Evolutionary conservation across 2,113 vertebrate species (phyloP).

Genomic region (Otis tarda): DNA sequence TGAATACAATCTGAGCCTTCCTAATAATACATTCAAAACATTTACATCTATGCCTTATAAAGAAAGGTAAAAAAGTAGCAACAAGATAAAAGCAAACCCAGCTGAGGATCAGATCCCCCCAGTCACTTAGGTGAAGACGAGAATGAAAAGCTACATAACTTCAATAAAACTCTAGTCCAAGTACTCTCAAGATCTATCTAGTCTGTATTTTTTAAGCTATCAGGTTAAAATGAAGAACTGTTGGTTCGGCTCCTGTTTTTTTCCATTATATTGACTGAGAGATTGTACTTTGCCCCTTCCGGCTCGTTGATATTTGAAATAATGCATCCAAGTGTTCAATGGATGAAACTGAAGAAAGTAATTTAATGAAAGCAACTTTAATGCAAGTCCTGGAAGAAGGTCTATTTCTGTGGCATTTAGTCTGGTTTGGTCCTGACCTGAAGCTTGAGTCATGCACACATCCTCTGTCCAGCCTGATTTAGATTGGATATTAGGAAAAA

Average conservation of each 20-base stretch:
- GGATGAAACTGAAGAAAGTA: background rate
- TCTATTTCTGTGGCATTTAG: background rate
- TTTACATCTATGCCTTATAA: background rate
- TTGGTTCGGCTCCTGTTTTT: background rate
- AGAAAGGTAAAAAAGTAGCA: slow-evolving; percentile 3
- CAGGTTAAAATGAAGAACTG: background rate
- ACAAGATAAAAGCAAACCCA: background rate
- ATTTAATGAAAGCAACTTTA: background rate
- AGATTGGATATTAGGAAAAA: no score
- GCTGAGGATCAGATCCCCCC: background rate
- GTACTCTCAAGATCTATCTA: background rate
- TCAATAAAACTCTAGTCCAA: background rate
- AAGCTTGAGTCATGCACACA: background rate
- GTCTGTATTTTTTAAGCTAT: background rate
- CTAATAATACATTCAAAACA: background rate
- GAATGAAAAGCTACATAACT: background rate
- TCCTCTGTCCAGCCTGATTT: background rate
- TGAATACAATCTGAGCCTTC: background rate
- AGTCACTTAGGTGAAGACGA: background rate
- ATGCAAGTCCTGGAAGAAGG: background rate
- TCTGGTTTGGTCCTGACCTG: background rate
- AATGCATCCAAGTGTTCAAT: background rate
- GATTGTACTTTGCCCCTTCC: background rate
- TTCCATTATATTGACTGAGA: background rate
- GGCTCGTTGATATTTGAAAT: background rate